A percentile compares a stretch with the other conserved stretches of the same genome.
phyloP scores from a whole-genome alignment of 1,140 invertebrate genomes.

The Drosophila paulistorum region DNA sequence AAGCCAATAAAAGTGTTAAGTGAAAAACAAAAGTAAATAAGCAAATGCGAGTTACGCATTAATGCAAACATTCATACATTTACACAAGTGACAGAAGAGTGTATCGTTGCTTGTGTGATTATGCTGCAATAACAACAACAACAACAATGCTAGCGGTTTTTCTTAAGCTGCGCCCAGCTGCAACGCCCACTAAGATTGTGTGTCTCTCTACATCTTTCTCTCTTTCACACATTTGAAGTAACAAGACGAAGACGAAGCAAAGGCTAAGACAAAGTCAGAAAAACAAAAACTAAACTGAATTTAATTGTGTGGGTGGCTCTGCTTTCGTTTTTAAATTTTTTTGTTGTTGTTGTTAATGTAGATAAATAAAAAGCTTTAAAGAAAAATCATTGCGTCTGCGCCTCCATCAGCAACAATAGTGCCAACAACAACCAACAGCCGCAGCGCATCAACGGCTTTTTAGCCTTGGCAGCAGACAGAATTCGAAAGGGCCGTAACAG shows the following conservation, averaged over 20 bases:
- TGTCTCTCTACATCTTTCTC: conserved; percentile 9
- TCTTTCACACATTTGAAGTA: conserved; percentile 11
- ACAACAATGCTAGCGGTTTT: conserved; percentile 53
- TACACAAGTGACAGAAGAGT: conserved; percentile 20
- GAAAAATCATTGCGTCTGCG: conserved; percentile 69
- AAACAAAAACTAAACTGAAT: conserved; percentile 17
- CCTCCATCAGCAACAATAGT: conserved; percentile 26
- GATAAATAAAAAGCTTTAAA: conserved; percentile 43
- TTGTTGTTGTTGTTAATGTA: conserved; percentile 31
- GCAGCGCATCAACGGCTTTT: conserved; percentile 38
- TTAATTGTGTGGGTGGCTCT: conserved; percentile 38
- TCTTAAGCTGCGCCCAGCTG: conserved; percentile 43
- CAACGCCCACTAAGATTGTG: conserved; percentile 57
- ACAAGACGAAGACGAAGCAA: conserved; percentile 16
- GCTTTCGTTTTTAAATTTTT: conserved; percentile 23
- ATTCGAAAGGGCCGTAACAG: conserved; percentile 59
- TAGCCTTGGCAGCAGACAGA: conserved; percentile 58
- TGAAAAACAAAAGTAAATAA: conserved; percentile 45
- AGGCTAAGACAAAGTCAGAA: conserved; percentile 14
- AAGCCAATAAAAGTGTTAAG: conserved; percentile 33
- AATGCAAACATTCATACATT: conserved; percentile 36
- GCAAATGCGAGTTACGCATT: conserved; percentile 33
- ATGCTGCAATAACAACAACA: conserved; percentile 56
- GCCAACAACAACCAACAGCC: conserved; percentile 24
- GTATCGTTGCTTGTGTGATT: conserved; percentile 33